These are phyloP conservation scores for Aethes cnicana DNA, from an alignment of 2,888 invertebrate species.

Conservation along the genomic window DNA sequence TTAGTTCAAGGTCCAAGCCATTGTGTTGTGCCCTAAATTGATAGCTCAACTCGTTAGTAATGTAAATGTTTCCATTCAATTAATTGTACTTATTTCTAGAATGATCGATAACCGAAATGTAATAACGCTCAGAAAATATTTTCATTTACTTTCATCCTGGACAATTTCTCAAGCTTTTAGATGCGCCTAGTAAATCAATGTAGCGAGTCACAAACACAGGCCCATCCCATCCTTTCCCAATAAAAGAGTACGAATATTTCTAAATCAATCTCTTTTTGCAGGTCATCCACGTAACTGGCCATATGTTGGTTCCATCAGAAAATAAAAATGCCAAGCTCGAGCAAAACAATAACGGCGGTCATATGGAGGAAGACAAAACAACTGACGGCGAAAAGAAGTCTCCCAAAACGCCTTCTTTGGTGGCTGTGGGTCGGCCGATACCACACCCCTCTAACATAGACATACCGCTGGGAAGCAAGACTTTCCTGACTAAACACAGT, in stretches of 20 bases:
- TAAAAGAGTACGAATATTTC: too few species aligned
- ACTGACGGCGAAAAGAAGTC: constrained; percentile 52
- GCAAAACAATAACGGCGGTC: constrained; percentile 36
- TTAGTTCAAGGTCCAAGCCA: constrained; percentile 8
- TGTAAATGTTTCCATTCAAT: not conserved
- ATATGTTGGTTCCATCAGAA: constrained; percentile 83
- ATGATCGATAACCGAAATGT: not conserved
- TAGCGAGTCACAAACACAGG: too few species aligned
- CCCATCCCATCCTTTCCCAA: too few species aligned
- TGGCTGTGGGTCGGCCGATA: constrained; percentile 91
- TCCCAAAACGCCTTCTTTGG: constrained; percentile 77
- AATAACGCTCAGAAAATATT: too few species aligned
- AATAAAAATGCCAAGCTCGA: constrained; percentile 43
- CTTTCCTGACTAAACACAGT: constrained; percentile 95
- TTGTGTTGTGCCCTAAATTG: constrained; percentile 10
- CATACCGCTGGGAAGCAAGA: constrained; percentile 92
- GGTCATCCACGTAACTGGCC: constrained; percentile 95
- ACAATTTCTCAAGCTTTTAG: too few species aligned
- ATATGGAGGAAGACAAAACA: constrained; percentile 45
- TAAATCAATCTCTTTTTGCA: constrained; percentile 60
- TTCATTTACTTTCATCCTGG: too few species aligned
- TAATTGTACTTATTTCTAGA: constrained; percentile 13
- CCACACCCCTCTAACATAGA: constrained; percentile 96
- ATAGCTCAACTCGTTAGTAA: constrained; percentile 15
- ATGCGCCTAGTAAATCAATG: too few species aligned